Conservation (phyloP, 2,888 invertebrate genomes). For the Sarcophaga carnaria region DNA sequence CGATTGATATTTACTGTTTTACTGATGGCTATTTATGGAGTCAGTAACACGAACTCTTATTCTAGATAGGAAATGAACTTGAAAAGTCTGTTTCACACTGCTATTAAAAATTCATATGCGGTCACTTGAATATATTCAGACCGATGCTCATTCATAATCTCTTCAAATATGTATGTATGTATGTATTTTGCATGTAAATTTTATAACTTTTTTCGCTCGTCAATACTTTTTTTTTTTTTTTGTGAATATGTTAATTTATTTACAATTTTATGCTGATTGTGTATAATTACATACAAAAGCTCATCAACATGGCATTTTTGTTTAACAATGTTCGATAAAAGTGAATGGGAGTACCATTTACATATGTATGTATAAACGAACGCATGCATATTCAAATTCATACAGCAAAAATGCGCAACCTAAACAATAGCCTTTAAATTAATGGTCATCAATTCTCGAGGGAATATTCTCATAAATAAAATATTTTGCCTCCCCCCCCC, state of each 20-base stretch:
- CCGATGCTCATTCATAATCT: background rate
- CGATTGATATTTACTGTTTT: no score
- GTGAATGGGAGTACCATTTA: background rate
- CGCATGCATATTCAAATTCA: background rate
- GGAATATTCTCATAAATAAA: conserved; percentile 33
- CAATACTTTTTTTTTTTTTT: background rate
- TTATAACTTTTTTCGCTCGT: background rate
- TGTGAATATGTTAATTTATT: conserved; percentile 39
- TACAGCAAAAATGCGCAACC: background rate
- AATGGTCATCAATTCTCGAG: conserved; percentile 29
- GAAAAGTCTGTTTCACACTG: no score
- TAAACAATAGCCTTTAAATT: conserved; percentile 52
- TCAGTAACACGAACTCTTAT: no score
- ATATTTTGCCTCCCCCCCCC: background rate
- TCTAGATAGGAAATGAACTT: no score
- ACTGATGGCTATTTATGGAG: no score
- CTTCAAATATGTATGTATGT: background rate
- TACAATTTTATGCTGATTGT: conserved; percentile 64
- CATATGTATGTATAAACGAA: background rate
- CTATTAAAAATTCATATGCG: background rate
- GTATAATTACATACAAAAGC: conserved; percentile 49
- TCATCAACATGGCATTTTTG: conserved; percentile 29
- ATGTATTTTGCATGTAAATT: background rate
- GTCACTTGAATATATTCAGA: background rate
- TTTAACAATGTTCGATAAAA: conserved; percentile 9